Evolutionary conservation across 2,113 vertebrate species (phyloP).

Genomic region (Xiphorhynchus elegans): DNA sequence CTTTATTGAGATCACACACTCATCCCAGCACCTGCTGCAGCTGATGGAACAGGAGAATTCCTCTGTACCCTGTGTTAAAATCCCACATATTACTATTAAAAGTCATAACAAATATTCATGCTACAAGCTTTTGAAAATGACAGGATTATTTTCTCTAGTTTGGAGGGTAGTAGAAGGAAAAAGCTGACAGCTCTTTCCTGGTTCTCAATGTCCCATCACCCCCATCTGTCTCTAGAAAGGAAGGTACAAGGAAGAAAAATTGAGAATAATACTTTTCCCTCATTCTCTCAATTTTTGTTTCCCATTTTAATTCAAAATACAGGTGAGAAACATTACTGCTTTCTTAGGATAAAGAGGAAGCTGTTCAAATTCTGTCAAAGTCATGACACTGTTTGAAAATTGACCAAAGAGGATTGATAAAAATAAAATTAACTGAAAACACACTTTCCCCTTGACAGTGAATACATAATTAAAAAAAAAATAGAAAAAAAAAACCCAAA

Average conservation of each 20-base stretch:
- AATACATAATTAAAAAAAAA: background rate
- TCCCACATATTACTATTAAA: background rate
- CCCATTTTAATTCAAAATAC: background rate
- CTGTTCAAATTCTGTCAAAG: background rate
- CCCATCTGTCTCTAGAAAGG: background rate
- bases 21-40: background rate
- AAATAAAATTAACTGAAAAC: background rate
- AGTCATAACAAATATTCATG: background rate
- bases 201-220: fast-evolving
- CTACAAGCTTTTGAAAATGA: background rate
- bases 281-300: background rate
- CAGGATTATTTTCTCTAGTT: background rate
- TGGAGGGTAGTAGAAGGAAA: background rate
- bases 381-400: background rate
- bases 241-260: background rate
- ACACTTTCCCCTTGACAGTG: background rate
- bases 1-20: background rate
- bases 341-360: background rate
- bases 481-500: too few species aligned
- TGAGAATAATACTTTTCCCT: background rate
- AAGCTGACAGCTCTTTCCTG: background rate
- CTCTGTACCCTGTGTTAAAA: background rate
- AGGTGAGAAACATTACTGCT: background rate
- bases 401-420: background rate
- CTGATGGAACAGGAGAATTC: background rate